Evolutionary conservation across 2,113 vertebrate species (phyloP), one percentile per base, ranked within the genome.

Genomic region (Cephalopholis sonnerati): DNA sequence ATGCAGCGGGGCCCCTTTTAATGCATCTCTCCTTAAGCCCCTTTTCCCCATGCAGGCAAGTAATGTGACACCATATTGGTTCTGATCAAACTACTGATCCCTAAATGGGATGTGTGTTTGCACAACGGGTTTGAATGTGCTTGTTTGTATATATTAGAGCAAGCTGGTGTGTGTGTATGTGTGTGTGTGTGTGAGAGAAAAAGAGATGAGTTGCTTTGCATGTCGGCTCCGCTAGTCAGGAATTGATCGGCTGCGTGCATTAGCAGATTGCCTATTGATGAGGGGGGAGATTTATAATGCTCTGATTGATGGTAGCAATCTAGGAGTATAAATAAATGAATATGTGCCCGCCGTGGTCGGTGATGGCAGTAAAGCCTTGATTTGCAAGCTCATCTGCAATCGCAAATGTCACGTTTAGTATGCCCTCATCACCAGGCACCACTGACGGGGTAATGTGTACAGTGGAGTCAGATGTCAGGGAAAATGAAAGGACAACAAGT

Each of bases 231-330:
- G 87, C 89, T 82, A 68, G 87, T 92, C 88, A 92, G 91, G 90
- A 92, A 96, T 95, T 94, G 94, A 96, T 95, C 88, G 68, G 86
- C 74, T 22, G 83, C 90, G 88, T 93, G 92, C 95, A 95, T 96
- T 96, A 96, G 95, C 90, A 93, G 94, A 96, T 95, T 96, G 94
- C 90, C 89, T 95, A 95, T 96, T 95, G 95, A 96, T 95, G 95
- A 94, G 92, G 66, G 79, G 53, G 79, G 22, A 90, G 93, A 95
- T 96, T 95, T 95, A 95, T 95, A 92, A 87, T 67, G 74, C 81
- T 62, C 89, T 93, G 91, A 92, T 91, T 92, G 89, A 94, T 93
- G 88, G 88, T 59, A 88, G 92, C 89, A 91, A 93, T 95, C 92
- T 91, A 61, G 68, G 78, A 85, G 89, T 89, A 95, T 94, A 95